Percentiles rank a stretch among this genome's conserved stretches.
These are phyloP conservation scores for Chaetodon trifasciatus DNA, from an alignment of 2,797 vertebrate genomes.

Conservation along the genomic window DNA sequence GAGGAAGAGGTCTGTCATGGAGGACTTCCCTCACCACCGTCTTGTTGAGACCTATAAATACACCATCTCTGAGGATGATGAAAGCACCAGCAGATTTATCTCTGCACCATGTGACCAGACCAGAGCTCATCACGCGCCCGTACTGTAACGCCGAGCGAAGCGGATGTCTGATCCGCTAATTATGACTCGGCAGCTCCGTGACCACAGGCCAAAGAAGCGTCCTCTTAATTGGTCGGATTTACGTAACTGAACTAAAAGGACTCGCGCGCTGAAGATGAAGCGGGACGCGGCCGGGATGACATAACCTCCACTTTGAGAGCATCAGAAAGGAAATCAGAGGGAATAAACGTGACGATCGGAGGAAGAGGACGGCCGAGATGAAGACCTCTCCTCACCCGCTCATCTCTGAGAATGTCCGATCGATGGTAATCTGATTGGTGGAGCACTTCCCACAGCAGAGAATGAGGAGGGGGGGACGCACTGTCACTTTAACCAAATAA, in stretches of 20 bases:
- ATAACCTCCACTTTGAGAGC: conserved; percentile 15
- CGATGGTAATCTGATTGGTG: conserved; percentile 60
- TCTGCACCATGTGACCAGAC: not conserved
- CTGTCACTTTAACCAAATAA: conserved; percentile 65
- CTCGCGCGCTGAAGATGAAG: not conserved
- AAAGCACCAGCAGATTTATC: conserved; percentile 10
- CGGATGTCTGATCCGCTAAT: conserved; percentile 51
- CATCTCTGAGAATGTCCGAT: conserved; percentile 56
- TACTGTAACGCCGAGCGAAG: not conserved
- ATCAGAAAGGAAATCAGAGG: not conserved
- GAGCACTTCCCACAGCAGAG: conserved; percentile 29
- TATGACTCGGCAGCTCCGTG: conserved; percentile 39
- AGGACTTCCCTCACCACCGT: not conserved
- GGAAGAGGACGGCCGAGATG: conserved; percentile 5
- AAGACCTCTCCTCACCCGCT: conserved; percentile 44
- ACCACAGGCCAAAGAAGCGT: conserved; percentile 40
- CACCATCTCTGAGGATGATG: not conserved
- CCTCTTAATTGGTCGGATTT: conserved; percentile 56
- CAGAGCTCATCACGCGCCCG: conserved; percentile 6
- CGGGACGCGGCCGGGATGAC: conserved; percentile 15
- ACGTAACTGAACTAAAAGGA: conserved; percentile 35
- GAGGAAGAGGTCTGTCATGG: not conserved
- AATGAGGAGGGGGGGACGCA: conserved; percentile 34
- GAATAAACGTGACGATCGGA: conserved; percentile 3
- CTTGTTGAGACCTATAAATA: not conserved